Percentiles rank a stretch among this genome's conserved stretches.
Conservation (phyloP, 1,140 invertebrate species). For the Aphis craccivora region DNA sequence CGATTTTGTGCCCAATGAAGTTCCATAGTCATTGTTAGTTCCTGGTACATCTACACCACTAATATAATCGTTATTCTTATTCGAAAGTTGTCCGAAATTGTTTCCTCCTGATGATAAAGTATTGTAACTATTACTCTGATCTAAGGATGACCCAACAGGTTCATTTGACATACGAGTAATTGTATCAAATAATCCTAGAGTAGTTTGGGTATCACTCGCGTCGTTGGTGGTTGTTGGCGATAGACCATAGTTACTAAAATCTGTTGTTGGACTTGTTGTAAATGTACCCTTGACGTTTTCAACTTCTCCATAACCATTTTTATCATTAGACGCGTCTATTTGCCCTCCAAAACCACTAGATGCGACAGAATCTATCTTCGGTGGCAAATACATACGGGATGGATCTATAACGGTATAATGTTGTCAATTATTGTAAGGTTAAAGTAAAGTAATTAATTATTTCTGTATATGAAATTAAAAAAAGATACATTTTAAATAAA, state of each 20-base stretch:
- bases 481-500: not conserved
- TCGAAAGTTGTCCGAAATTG: not conserved
- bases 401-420: not conserved
- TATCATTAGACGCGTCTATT: not conserved
- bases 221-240: not conserved
- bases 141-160: not conserved
- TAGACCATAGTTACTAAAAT: not conserved
- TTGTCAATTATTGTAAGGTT: not conserved
- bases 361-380: not conserved
- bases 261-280: too few species aligned
- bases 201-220: not conserved
- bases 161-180: not conserved
- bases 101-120: not conserved
- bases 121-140: not conserved
- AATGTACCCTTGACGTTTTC: not conserved
- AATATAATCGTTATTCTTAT: not conserved
- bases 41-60: not conserved
- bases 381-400: slow-evolving; percentile 40
- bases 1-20: not conserved
- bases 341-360: not conserved
- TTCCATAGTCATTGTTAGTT: slow-evolving; percentile 5
- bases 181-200: not conserved
- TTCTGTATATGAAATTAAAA: not conserved
- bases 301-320: not conserved
- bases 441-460: not conserved